Percentiles rank a stretch among this genome's conserved stretches.
phyloP scores from a whole-genome alignment of 2,797 vertebrate species.

The Fistularia commersonii region DNA sequence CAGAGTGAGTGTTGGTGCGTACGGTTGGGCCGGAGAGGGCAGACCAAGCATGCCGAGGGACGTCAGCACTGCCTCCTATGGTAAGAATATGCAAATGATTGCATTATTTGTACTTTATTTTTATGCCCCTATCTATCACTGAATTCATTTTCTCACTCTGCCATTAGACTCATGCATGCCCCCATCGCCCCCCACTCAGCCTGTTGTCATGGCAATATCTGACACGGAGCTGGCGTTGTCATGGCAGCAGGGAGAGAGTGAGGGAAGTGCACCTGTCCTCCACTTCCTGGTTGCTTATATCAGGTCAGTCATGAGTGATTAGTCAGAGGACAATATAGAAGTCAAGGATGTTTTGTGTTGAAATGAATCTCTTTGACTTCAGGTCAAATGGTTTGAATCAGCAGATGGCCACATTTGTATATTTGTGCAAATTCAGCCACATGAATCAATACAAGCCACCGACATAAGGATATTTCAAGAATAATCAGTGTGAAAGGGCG shows the following conservation, averaged over 20 bases:
- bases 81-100: slow-evolving; percentile 62
- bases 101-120: not conserved
- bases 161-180: slow-evolving; percentile 85
- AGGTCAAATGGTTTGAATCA: too few relatives aligned
- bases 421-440: too few relatives aligned
- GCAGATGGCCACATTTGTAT: too few relatives aligned
- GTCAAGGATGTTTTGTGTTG: not conserved
- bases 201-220: slow-evolving; percentile 82
- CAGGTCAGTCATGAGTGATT: slow-evolving; percentile 70
- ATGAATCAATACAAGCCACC: too few relatives aligned
- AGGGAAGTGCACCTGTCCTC: slow-evolving; percentile 84
- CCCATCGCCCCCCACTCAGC: slow-evolving; percentile 83
- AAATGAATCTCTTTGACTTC: too few relatives aligned
- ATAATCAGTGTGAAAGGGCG: too few relatives aligned
- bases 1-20: slow-evolving; percentile 85
- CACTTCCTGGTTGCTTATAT: slow-evolving; percentile 89
- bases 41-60: slow-evolving; percentile 84
- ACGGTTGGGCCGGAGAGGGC: slow-evolving; percentile 85
- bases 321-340: not conserved
- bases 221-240: slow-evolving; percentile 91
- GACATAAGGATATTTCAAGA: too few relatives aligned
- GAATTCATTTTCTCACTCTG: slow-evolving; percentile 5
- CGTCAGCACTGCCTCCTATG: slow-evolving; percentile 83
- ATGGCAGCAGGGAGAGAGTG: slow-evolving; percentile 83
- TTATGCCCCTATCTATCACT: not conserved